phyloP scores from a whole-genome alignment of 2,797 vertebrate species.

The Sparus aurata region DNA sequence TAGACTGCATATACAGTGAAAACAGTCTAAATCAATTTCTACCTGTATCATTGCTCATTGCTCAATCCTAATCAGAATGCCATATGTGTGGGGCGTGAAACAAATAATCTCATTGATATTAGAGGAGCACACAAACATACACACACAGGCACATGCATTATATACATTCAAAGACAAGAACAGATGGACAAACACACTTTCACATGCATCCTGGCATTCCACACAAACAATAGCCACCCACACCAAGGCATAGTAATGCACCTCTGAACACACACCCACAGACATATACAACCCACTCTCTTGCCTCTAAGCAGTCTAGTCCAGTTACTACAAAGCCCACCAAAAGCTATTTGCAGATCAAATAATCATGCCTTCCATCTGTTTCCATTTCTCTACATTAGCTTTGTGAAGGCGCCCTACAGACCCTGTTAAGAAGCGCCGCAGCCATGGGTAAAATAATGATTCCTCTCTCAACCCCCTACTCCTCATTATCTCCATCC shows the following conservation, averaged over 20 bases:
- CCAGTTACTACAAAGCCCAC: constrained; percentile 78
- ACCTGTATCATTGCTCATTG: constrained; percentile 48
- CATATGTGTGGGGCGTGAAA: constrained; percentile 56
- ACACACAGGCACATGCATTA: constrained; percentile 24
- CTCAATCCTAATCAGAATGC: constrained; percentile 55
- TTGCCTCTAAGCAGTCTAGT: constrained; percentile 72
- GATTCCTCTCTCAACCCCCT: constrained; percentile 69
- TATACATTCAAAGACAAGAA: constrained; percentile 53
- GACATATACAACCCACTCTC: constrained; percentile 64
- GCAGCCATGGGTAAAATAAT: constrained; percentile 78
- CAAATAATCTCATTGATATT: constrained; percentile 57
- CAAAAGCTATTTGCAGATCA: constrained; percentile 81
- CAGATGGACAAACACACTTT: constrained; percentile 62
- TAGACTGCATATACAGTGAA: not conserved
- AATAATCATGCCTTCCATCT: constrained; percentile 82
- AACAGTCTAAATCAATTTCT: constrained; percentile 7
- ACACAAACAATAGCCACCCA: constrained; percentile 63
- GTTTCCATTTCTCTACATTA: constrained; percentile 79
- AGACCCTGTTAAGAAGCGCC: constrained; percentile 71
- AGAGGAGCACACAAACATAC: constrained; percentile 25
- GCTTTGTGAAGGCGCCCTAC: constrained; percentile 71
- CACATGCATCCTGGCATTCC: constrained; percentile 28
- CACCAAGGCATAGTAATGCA: constrained; percentile 41
- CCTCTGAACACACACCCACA: constrained; percentile 41
- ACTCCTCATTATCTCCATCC: constrained; percentile 73